Base-by-base conservation (phyloP, 2,113 vertebrate genomes). In the Isichthys henryi region DNA sequence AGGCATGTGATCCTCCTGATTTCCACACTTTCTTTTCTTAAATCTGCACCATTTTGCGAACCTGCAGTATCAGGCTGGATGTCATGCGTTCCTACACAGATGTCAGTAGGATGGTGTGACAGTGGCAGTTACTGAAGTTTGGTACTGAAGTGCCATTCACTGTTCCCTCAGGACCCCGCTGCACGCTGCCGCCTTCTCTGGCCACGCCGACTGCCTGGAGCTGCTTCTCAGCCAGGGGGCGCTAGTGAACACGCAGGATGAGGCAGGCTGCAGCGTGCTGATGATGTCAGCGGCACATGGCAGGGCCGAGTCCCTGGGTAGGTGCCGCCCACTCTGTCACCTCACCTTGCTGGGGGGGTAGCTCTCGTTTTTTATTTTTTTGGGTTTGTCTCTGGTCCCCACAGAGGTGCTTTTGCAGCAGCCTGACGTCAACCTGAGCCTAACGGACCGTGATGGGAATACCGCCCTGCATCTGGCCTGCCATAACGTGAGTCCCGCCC, bases 401-500 rank as follows among this genome's bases (percentile, higher is more conserved):
- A 27, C 94, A 99, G 98, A 98, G 93, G 94, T 97, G 92, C 94
- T 99, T 95, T 94, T 99, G 93, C 97, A 95, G 92, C 92, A 93
- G 91, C 94, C 96, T 89, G 96, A 95, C 48, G 96, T 96, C 87
- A 96, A 96, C 92, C 94, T 97, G 92, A 95, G 95, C 87, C 90
- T 97, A 87, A 97, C 95, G 10, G 98, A 99, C 89, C 96, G 96
- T 88, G 96, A 97, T 13, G 94, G 96, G 89, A 99, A 99, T 93
- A 98, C 97, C 5, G 95, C 97, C 70, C 96, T 99, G 90, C 98
- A 99, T 91, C 95, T 98, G 92, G 97, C 98, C 88, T 98, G 98
- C 94, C 97, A 96, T 94, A 97, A 96, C 90, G 98, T 99, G 95
- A 94, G 98, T 96, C 89, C 91, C 92, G 89, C 90, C 84, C 15